Evolutionary conservation across 2,113 vertebrate species (phyloP).

Genomic region (Tragelaphus scriptus): DNA sequence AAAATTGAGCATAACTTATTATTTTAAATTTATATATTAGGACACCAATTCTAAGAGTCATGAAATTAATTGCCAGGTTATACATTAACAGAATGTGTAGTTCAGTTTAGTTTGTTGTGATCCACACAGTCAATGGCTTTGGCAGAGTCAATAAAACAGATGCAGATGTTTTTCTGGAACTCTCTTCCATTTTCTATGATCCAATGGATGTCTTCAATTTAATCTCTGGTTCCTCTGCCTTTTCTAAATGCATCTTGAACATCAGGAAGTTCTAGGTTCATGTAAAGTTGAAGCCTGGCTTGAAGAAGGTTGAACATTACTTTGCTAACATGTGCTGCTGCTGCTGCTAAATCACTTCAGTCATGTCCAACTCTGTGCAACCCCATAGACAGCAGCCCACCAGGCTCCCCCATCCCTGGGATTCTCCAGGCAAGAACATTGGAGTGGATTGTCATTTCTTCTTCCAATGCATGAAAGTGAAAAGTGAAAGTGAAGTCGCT

Average conservation of each 20-base stretch:
- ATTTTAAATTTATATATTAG: neutral
- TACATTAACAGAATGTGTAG: neutral
- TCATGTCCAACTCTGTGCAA: fast-evolving
- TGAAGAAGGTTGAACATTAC: neutral
- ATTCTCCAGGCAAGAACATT: too few relatives aligned
- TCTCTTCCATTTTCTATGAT: neutral
- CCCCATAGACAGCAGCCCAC: too few relatives aligned
- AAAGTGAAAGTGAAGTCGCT: too few relatives aligned
- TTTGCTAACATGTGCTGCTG: neutral
- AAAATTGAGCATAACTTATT: neutral
- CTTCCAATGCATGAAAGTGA: too few relatives aligned
- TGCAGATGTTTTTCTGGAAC: neutral
- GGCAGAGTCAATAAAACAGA: neutral
- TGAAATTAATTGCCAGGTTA: neutral
- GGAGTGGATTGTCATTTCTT: too few relatives aligned
- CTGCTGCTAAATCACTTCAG: too few relatives aligned
- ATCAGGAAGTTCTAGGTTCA: neutral
- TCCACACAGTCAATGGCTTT: neutral
- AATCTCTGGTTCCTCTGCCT: neutral
- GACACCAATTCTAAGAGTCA: neutral
- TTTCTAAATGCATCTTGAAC: neutral
- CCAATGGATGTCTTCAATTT: neutral
- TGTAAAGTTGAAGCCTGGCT: neutral
- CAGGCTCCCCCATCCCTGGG: fast-evolving
- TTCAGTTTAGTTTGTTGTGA: neutral